Evolutionary conservation across 2,113 vertebrate genomes (phyloP).

Genomic region (Bucco capensis): DNA sequence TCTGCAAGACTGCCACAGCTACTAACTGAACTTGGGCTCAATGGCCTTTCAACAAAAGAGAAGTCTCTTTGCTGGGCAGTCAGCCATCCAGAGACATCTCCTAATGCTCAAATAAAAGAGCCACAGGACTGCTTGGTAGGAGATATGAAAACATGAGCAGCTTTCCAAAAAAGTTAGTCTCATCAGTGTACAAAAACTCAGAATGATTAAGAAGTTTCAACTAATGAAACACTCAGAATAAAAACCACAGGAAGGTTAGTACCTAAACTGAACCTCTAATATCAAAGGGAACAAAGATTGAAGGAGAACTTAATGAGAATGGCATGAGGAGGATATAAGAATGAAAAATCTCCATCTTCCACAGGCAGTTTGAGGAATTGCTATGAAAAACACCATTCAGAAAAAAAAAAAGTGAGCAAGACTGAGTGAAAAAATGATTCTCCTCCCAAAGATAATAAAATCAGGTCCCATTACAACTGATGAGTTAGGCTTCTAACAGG

Average conservation of each 20-base stretch:
- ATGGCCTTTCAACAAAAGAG: neutral
- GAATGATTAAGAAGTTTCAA: neutral
- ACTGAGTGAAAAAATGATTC: neutral
- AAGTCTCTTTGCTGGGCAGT: neutral
- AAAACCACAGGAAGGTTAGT: neutral
- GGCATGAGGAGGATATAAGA: neutral
- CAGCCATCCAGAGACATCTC: neutral
- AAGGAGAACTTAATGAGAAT: neutral
- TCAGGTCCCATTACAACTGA: neutral
- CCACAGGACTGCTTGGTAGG: neutral
- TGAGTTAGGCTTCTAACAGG: neutral
- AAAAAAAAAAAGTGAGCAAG: neutral
- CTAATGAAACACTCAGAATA: neutral
- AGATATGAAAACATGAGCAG: neutral
- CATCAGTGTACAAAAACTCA: neutral
- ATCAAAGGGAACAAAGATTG: neutral
- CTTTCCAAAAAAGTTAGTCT: neutral
- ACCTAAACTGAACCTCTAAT: neutral
- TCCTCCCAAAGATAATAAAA: neutral
- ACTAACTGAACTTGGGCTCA: neutral
- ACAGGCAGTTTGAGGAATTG: neutral
- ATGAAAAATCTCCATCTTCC: neutral
- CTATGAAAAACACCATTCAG: neutral
- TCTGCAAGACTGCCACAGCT: neutral
- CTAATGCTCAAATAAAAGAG: neutral